Evolutionary conservation across 1,140 invertebrate genomes (phyloP), one percentile per base, ranked within the genome.

Genomic region (Vanessa tameamea): DNA sequence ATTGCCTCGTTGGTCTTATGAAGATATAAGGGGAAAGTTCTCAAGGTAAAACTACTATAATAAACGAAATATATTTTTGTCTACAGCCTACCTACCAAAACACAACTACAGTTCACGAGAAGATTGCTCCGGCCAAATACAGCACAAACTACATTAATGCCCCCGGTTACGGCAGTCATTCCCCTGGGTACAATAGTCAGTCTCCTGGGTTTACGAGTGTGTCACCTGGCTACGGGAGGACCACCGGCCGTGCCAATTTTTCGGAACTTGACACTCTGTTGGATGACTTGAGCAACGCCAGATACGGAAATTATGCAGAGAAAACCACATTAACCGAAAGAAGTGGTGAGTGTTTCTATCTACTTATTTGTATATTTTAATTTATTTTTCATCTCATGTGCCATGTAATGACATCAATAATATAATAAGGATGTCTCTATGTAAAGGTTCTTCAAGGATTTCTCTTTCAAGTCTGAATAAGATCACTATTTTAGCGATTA

Each of bases 251-350:
- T 2, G 93, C 96, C 55, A 98, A 98, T 92, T 94, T 98, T 26
- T 97, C 97, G 0, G 98, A 99, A 93, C 89, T 99, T 82, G 98
- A 99, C 90, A 97, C 96, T 31, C 94, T 99, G 61, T 94, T 99
- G 69, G 96, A 98, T 86, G 98, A 99, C 91, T 93, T 99, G 75
- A 98, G 98, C 93, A 96, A 96, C 82, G 96, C 96, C 0, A 95
- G 96, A 68, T 97, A 97, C 84, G 95, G 93, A 47, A 90, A 91
- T 73, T 93, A 93, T 83, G 81, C 84, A 72, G 80, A 94, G 77
- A 90, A 92, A 55, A 72, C 43, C n/a, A 66, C 79, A 12, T 88
- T 84, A 55, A 82, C 69, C 53, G 90, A 92, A 12, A 83, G 83
- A 76, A 87, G 72, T 69, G 88, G 89, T 91, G 31, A 85, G 66